Base-by-base conservation (phyloP, 2,888 invertebrate species). In the Athalia cordata region DNA sequence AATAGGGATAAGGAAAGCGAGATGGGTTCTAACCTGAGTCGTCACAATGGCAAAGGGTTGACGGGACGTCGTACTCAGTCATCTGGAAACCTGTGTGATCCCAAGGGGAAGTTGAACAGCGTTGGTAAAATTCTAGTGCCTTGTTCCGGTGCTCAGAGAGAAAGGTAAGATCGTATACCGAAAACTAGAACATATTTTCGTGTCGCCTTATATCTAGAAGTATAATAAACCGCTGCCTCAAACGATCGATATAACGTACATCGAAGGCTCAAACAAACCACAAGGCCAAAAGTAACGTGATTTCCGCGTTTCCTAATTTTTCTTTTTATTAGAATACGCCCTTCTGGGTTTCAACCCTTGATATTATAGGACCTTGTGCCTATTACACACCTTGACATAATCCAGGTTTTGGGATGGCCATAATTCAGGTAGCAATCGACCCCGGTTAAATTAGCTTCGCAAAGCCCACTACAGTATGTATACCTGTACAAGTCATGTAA, bases 11-110 rank as follows among this genome's bases (percentile, higher is more conserved):
- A 7, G 45, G 81, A 74, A 87, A 80, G 80, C 81, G 92, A 90
- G 86, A 95, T 95, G 95, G 95, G 95, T 89, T 95, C 95, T 80
- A 95, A 95, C 92, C 93, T 95, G 87, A 95, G 95, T 92, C 93
- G 95, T 82, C 95, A 94, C 90, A 94, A 94, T 86, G 93, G 93
- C 85, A 95, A 95, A 86, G 90, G 95, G 83, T 92, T 95, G 70
- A 93, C 94, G 79, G 95, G 95, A 80, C 92, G 95, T 80, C 91
- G 95, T 82, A 94, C 95, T 57, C 93, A 95, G 83, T 95, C 95
- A 81, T 95, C 94, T 84, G 95, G 95, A 64, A 95, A 95, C 89
- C 93, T 95, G 62, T 95, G 94, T 91, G 94, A 94, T 90, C 92
- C 92, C 87, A 89, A 89, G 77, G 87, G 87, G 7, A 88, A 87